These are phyloP conservation scores for Crossocerus cetratus DNA, from an alignment of 2,888 invertebrate species.

Conservation along the genomic window DNA sequence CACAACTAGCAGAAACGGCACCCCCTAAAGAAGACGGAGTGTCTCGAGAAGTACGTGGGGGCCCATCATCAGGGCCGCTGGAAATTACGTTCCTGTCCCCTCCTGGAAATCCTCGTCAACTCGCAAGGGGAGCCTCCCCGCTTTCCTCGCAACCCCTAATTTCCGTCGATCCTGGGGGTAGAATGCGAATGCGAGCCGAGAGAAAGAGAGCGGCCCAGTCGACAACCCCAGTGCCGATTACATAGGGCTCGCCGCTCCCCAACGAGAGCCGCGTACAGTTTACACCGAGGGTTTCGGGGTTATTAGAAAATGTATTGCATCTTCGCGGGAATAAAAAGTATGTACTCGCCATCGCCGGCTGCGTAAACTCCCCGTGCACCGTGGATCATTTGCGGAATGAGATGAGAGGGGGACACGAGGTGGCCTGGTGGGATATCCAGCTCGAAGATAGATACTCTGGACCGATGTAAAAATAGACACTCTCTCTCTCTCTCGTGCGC, in stretches of 20 bases:
- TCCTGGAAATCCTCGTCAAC: constrained; percentile 17
- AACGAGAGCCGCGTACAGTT: constrained; percentile 4
- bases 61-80: constrained; percentile 43
- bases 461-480: constrained; percentile 38
- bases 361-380: neutral
- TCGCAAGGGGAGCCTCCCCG: constrained; percentile 23
- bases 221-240: constrained; percentile 16
- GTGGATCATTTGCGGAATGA: constrained; percentile 32
- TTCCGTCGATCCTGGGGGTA: constrained; percentile 45
- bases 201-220: neutral
- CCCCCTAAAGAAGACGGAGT: constrained; percentile 22
- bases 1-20: constrained; percentile 10
- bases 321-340: constrained; percentile 4
- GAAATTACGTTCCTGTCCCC: constrained; percentile 51
- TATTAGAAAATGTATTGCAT: constrained; percentile 14
- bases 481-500: neutral
- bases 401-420: constrained; percentile 19
- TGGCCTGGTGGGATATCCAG: constrained; percentile 23
- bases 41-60: constrained; percentile 15
- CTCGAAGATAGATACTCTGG: constrained; percentile 11
- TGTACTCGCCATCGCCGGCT: too few relatives aligned
- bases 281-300: neutral
- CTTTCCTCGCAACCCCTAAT: constrained; percentile 54
- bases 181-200: constrained; percentile 20
- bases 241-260: neutral